Evolutionary conservation across 35 echinoderm and acorn worm species (phyloP), one percentile per base, ranked within the genome.

Genomic region (Patiria miniata): DNA sequence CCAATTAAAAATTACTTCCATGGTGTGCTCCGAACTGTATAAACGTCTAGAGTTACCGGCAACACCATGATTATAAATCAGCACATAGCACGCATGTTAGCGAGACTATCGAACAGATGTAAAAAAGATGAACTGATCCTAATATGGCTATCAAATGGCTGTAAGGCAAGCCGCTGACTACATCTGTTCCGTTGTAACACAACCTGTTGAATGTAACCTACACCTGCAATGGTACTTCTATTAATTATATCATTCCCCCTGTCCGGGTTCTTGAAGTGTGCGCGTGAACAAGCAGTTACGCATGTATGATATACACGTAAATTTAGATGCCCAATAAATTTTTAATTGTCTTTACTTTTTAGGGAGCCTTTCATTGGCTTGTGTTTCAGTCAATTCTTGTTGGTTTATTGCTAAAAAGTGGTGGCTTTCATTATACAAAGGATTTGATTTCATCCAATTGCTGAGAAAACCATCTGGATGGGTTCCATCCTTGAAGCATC

Each of bases 271-370:
- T n/a, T n/a, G n/a, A n/a, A n/a, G n/a, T 47, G 42, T 47, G 12
- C 4, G 42, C 42, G 12, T 47, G 42, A 12, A 47, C 65, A 73
- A 26, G 34, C 65, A 14, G 26, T 73, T 73, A 73, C 26, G 34
- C 34, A 22, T 61, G 8, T 21, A 8, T n/a, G 1, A 26, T n/a
- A 60, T 60, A 26, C 19, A n/a, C 26, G 34, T 73, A 36, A 73
- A 73, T 34, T 73, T 14, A 73, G 65, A 73, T 34, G 65, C 26
- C 29, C 65, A 32, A 73, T 73, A 34, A 73, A 73, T 73, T 73
- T 73, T 73, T 73, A 73, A 73, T 73, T 73, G 65, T 73, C 34
- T 26, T 73, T 18, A 32, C 34, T 26, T 28, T 26, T 30, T 73
- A 26, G 57, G 34, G 26, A 23, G 65, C 34, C 26, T 30, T 22